Conservation (phyloP, 2,888 invertebrate species). For the Andrena bicolor region DNA sequence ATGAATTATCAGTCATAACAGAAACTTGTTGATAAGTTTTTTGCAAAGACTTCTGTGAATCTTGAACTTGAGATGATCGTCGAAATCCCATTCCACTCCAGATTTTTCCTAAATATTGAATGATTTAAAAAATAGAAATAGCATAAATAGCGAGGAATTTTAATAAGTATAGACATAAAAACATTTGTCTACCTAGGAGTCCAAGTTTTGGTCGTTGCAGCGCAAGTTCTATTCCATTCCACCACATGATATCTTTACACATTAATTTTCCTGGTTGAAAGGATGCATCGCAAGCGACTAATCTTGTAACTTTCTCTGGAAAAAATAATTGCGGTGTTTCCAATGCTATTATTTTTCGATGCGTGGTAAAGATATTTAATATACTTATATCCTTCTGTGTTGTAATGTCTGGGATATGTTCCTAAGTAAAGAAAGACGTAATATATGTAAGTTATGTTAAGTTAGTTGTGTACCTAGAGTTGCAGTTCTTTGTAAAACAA, state of each 20-base stretch:
- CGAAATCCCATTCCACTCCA: conserved; percentile 80
- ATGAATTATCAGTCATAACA: conserved; percentile 75
- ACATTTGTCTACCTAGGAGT: conserved; percentile 86
- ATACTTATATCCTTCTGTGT: conserved; percentile 89
- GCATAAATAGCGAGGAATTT: background rate
- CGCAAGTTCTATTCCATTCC: conserved; percentile 89
- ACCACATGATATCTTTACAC: conserved; percentile 90
- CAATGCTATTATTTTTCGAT: conserved; percentile 88
- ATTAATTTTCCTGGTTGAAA: conserved; percentile 86
- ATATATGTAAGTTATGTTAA: too few species aligned
- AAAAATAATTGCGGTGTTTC: conserved; percentile 89
- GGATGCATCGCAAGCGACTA: conserved; percentile 87
- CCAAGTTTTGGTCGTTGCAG: conserved; percentile 89
- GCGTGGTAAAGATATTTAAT: conserved; percentile 87
- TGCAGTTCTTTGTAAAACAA: too few species aligned
- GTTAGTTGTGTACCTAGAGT: too few species aligned
- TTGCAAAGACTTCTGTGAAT: conserved; percentile 73
- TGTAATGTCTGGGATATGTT: conserved; percentile 89
- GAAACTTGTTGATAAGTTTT: conserved; percentile 76
- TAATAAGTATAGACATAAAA: background rate
- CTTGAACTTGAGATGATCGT: conserved; percentile 73
- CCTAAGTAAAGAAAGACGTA: conserved; percentile 84
- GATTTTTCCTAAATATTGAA: conserved; percentile 78
- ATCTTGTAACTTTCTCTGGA: conserved; percentile 89
- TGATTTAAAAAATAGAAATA: background rate